Evolutionary conservation across 2,888 invertebrate species (phyloP), one percentile per base, ranked within the genome.

Genomic region (Timandra comae): DNA sequence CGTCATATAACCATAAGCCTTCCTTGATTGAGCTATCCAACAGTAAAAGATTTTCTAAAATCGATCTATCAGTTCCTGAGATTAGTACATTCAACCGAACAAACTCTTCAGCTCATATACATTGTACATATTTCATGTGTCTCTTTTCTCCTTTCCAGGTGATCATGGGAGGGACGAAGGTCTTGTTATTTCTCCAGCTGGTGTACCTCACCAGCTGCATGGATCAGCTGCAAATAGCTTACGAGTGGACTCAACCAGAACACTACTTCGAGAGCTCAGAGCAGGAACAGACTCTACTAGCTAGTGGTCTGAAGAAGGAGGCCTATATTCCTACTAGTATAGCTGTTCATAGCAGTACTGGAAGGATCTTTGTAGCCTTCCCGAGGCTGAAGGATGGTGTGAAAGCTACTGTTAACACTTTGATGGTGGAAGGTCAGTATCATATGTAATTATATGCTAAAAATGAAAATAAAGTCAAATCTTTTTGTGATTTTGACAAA

Each of bases 301-400:
- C 73, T 29, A 86, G 87, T 42, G 77, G 79, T 40, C 93, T 90
- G 54, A 88, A 92, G 21, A 91, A 90, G 6, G 89, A 90, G 58
- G 91, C 91, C 63, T 92, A 91, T 43, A 82, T 93, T 12, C 93
- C 93, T 0, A 24, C 24, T 1, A 24, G 24, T 24, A 3, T 24
- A 11, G 24, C 24, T 3, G 24, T 24, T 4, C 10, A 24, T 24
- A 10, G 2, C 11, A 24, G 11, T 9, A 24, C 24, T 6, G 24
- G 24, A 5, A 86, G 90, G 43, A 65, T 93, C 45, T 93, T 93
- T 57, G 70, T 93, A 8, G 91, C 93, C 0, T 87, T 93, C 30
- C 93, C 93, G 1, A 87, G 93, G 48, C 93, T 93, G 93, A 90
- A 88, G 53, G 61, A 74, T 10, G 94, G 94, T 6, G 91, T 94